Percentiles rank a stretch among this genome's conserved stretches.
phyloP scores from a whole-genome alignment of 2,797 vertebrate species.

The Diplodus puntazzo region DNA sequence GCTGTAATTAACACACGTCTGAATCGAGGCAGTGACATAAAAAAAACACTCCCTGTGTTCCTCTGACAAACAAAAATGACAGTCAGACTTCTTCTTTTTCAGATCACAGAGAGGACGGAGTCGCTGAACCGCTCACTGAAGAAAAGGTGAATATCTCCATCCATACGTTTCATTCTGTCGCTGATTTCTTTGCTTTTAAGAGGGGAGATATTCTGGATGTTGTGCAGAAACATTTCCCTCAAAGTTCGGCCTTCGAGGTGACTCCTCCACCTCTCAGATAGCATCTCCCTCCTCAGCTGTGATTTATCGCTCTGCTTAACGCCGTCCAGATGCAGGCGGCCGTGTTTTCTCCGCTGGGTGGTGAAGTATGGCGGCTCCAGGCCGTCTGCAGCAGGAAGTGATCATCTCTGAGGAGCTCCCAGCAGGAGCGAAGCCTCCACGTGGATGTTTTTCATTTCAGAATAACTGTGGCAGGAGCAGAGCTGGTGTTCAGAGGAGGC shows the following conservation, averaged over 20 bases:
- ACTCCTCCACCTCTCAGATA: slow-evolving; percentile 48
- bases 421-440: slow-evolving; percentile 12
- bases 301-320: slow-evolving; percentile 77
- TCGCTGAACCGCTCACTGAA: slow-evolving; percentile 91
- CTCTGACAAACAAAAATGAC: slow-evolving; percentile 26
- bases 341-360: slow-evolving; percentile 58
- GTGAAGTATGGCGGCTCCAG: slow-evolving; percentile 71
- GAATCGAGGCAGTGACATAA: not conserved
- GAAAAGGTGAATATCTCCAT: slow-evolving; percentile 87
- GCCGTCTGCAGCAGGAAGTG: slow-evolving; percentile 68
- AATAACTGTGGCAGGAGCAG: slow-evolving; percentile 2
- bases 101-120: slow-evolving; percentile 93
- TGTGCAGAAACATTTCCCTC: not conserved
- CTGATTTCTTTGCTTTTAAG: not conserved
- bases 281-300: slow-evolving; percentile 56
- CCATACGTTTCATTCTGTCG: not conserved
- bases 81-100: slow-evolving; percentile 39
- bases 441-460: slow-evolving; percentile 12
- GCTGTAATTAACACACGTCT: slow-evolving; percentile 18
- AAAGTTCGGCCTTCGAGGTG: not conserved
- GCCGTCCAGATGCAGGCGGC: slow-evolving; percentile 77
- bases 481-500: slow-evolving; percentile 3
- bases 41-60: not conserved
- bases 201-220: not conserved
- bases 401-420: slow-evolving; percentile 52